Percentiles rank a stretch among this genome's conserved stretches.
These are phyloP conservation scores for Drosophila saltans DNA, from an alignment of 1,140 invertebrate genomes.

Conservation along the genomic window DNA sequence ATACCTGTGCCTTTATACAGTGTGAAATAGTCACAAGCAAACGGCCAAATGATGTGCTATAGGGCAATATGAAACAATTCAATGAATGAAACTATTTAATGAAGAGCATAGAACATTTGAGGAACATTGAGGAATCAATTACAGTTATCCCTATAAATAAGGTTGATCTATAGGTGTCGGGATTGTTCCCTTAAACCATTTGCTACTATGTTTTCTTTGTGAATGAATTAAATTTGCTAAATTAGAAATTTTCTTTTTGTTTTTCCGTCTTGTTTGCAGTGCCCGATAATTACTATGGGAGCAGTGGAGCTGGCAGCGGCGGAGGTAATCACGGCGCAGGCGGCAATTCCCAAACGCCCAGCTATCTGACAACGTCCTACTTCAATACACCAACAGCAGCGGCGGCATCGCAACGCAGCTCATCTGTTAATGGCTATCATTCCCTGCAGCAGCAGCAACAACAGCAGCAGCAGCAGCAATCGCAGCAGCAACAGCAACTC, in stretches of 20 bases:
- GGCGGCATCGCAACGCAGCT: constrained; percentile 62
- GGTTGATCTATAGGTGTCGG: neutral
- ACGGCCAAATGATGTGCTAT: constrained; percentile 8
- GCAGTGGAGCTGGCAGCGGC: constrained; percentile 47
- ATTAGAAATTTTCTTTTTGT: neutral
- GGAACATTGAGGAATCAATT: no score
- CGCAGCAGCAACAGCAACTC: constrained; percentile 40
- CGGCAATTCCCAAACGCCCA: constrained; percentile 46
- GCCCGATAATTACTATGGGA: constrained; percentile 79
- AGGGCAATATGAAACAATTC: constrained; percentile 37
- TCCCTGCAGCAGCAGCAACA: constrained; percentile 78
- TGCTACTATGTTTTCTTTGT: neutral
- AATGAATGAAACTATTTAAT: neutral
- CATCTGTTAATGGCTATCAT: constrained; percentile 71
- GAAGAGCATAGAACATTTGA: neutral
- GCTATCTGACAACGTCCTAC: constrained; percentile 76
- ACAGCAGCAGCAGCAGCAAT: constrained; percentile 60
- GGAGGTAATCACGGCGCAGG: constrained; percentile 53
- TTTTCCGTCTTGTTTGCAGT: constrained; percentile 48
- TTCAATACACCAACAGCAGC: constrained; percentile 77
- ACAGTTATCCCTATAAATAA: neutral
- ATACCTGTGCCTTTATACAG: constrained; percentile 46
- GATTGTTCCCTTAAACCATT: no score
- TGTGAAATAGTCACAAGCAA: constrained; percentile 55
- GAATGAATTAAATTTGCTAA: neutral